These are phyloP conservation scores for Euschistus heros DNA, from an alignment of 1,140 invertebrate species.

Conservation along the genomic window DNA sequence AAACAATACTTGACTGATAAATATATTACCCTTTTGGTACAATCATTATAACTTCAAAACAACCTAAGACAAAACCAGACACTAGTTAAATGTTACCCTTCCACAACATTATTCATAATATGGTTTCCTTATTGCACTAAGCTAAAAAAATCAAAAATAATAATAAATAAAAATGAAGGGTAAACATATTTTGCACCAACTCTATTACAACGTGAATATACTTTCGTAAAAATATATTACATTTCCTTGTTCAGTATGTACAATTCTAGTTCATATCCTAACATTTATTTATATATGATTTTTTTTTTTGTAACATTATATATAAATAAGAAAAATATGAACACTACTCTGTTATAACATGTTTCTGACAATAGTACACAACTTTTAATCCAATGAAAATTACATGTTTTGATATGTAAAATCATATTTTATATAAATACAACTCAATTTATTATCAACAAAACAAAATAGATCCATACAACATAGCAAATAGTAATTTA, in stretches of 20 bases:
- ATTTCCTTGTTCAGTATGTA: constrained; percentile 16
- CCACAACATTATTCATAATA: constrained; percentile 6
- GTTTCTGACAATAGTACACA: constrained; percentile 21
- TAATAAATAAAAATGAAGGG: constrained; percentile 14
- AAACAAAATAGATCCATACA: constrained; percentile 16
- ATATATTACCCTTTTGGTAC: constrained; percentile 17
- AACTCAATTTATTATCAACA: constrained; percentile 11
- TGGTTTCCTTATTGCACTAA: constrained; percentile 2
- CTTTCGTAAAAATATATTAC: constrained; percentile 24
- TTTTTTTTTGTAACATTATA: constrained; percentile 20
- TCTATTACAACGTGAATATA: constrained; percentile 12
- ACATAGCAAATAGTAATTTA: constrained; percentile 9
- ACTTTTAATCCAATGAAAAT: constrained; percentile 4
- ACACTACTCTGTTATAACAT: constrained; percentile 21
- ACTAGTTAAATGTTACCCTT: constrained; percentile 10
- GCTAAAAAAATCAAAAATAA: constrained; percentile 16
- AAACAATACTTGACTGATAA: constrained; percentile 13
- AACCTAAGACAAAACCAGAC: constrained; percentile 16
- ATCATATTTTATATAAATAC: constrained; percentile 11
- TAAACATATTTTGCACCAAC: constrained; percentile 11
- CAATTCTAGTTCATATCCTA: constrained; percentile 12
- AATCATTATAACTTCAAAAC: constrained; percentile 11
- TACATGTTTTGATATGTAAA: constrained; percentile 17
- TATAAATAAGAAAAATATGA: constrained; percentile 22
- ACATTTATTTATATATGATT: constrained; percentile 16